Evolutionary conservation across 2,888 invertebrate genomes (phyloP), one percentile per base, ranked within the genome.

Genomic region (Drosophila macrospina): DNA sequence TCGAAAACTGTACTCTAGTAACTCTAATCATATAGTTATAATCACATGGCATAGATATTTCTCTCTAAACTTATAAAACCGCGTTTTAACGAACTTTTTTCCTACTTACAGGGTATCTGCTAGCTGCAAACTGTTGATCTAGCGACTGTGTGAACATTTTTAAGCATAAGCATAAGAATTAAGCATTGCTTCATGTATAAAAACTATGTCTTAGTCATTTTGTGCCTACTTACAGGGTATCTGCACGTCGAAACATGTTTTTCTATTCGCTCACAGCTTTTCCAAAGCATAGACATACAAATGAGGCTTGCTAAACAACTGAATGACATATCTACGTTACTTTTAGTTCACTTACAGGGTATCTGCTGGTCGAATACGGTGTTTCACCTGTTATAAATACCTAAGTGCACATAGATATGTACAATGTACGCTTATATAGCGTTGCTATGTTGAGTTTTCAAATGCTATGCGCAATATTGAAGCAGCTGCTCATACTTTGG

Each of bases 401-500:
- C 54, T 32, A 54, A 15, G 39, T 30, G 32, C 47, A 59, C 15
- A 24, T 13, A 20, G 20, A 20, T 3, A 52, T 54, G 41, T 55
- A 51, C 47, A 41, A 32, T 36, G 55, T 44, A 59, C 54, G 47
- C 44, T 42, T 63, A 41, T 54, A 68, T 44, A 65, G 11, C 28
- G 24, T 60, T 57, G 56, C 62, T 61, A 60, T 70, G 61, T 61
- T 41, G 26, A 61, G 61, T 77, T 70, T 64, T 62, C 54, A 69
- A 78, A 88, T 78, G 80, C 84, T 83, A 76, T 79, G 86, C 79
- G 72, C 80, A 80, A 76, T 83, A 87, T 81, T 81, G 85, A 64
- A 64, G 82, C 82, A 85, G 76, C 86, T 85, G 79, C 82, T 85
- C 86, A 83, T 88, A 82, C 82, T 85, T 87, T 66, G 61, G 64